Percentiles rank a stretch among this genome's conserved stretches.
These are phyloP conservation scores for Alviniconcha strummeri DNA, from an alignment of 2,888 invertebrate species.

Conservation along the genomic window DNA sequence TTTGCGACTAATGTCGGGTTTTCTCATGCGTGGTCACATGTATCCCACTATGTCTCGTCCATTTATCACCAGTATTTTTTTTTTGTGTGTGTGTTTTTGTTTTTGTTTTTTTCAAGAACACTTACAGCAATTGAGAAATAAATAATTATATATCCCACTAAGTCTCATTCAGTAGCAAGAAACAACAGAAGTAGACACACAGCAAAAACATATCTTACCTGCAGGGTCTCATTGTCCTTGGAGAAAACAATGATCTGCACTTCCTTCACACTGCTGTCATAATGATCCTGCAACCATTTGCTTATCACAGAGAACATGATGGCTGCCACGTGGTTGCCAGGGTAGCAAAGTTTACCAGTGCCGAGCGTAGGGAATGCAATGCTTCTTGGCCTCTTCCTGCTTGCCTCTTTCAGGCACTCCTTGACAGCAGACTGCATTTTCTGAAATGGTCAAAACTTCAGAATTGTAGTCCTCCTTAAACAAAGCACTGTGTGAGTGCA, in stretches of 20 bases:
- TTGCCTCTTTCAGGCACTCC: slow-evolving; percentile 32
- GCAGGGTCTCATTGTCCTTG: slow-evolving; percentile 14
- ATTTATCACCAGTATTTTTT: too few relatives aligned
- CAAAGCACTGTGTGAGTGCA: too few relatives aligned
- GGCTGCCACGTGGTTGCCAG: slow-evolving; percentile 13
- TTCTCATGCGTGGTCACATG: too few relatives aligned
- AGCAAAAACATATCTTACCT: slow-evolving; percentile 1
- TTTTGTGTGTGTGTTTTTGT: too few relatives aligned
- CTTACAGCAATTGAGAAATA: too few relatives aligned
- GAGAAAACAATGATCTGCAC: slow-evolving; percentile 25
- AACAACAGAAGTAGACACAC: too few relatives aligned
- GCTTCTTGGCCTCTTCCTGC: slow-evolving; percentile 23
- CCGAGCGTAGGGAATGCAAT: slow-evolving; percentile 39
- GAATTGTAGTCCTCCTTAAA: too few relatives aligned
- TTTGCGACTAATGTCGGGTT: too few relatives aligned
- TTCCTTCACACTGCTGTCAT: slow-evolving; percentile 7
- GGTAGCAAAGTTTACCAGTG: slow-evolving; percentile 33
- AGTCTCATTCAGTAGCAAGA: too few relatives aligned
- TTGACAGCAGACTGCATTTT: slow-evolving; percentile 7
- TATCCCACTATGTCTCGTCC: too few relatives aligned
- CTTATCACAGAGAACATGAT: slow-evolving; percentile 19
- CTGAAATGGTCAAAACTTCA: slow-evolving; percentile 2
- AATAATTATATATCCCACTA: too few relatives aligned
- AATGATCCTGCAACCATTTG: slow-evolving; percentile 19
- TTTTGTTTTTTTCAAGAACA: too few relatives aligned